phyloP scores from a whole-genome alignment of 2,113 vertebrate genomes.

The Fulica atra region DNA sequence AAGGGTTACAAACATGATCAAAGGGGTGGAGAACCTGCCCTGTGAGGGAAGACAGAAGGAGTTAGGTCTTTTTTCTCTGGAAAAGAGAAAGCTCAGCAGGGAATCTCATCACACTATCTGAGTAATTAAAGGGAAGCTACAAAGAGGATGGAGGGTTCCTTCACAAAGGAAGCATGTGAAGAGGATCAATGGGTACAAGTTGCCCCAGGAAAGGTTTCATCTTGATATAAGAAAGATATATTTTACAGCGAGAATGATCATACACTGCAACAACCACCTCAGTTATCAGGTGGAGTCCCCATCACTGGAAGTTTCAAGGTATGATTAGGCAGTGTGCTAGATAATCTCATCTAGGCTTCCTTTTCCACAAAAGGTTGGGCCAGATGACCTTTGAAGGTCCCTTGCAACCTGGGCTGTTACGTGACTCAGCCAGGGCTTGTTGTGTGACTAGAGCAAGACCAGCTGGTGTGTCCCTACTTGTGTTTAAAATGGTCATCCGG shows the following conservation, averaged over 20 bases:
- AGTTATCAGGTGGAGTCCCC: not conserved
- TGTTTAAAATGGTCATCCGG: not conserved
- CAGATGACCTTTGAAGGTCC: not conserved
- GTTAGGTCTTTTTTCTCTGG: not conserved
- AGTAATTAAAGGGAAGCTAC: not conserved
- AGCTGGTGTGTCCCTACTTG: not conserved
- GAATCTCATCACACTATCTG: not conserved
- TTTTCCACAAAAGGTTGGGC: not conserved
- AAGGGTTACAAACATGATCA: not conserved
- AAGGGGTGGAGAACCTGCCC: not conserved
- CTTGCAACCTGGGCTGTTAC: not conserved
- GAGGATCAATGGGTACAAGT: not conserved
- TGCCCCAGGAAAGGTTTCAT: not conserved
- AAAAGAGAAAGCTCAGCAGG: not conserved
- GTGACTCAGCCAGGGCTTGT: not conserved
- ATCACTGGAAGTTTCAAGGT: not conserved
- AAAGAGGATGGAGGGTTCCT: not conserved
- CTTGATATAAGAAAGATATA: fast-evolving
- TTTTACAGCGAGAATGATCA: not conserved
- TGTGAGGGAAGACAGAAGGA: not conserved
- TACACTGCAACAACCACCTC: not conserved
- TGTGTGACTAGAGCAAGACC: not conserved
- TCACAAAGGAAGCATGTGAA: not conserved
- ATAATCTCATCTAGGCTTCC: not conserved
- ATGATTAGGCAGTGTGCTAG: not conserved